Evolutionary conservation across 2,797 vertebrate genomes (phyloP), one percentile per base, ranked within the genome.

Genomic region (Epinephelus awoara): DNA sequence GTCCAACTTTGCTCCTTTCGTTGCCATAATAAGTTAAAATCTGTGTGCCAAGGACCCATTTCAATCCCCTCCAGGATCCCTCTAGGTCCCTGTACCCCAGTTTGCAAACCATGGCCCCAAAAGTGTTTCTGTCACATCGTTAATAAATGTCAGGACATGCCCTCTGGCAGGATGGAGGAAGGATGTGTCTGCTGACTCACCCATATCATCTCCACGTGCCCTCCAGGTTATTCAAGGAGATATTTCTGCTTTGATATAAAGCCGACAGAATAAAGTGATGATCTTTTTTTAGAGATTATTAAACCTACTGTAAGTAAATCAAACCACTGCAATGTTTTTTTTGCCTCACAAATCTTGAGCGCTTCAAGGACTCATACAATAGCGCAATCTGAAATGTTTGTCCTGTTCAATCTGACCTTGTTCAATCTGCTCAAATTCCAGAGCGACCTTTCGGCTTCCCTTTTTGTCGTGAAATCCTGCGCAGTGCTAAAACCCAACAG

Each of bases 141-240:
- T 75, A 38, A 69, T 69, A 64, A 75, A 83, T 69, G 70, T 88
- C 68, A 71, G 77, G 77, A 89, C 51, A 11, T 72, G 84, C 74
- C 84, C 72, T 88, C 64, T 49, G 59, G 83, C 86, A 80, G 86
- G 82, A 89, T 56, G 52, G 69, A 92, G 88, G 91, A 89, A 89
- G 92, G 91, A 93, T 85, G 88, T 77, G 62, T 79, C 72, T 87
- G 89, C 89, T 90, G 90, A 93, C 78, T 90, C 85, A 59, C 19
- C 66, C 58, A 3, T 75, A 67, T 86, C 79, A 67, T 72, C 80
- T 75, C 47, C 56, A 61, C 50, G 75, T 38, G 57, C 55, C 23
- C 66, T 44, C 19, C 65, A 79, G 79, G 55, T 79, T 76, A 83
- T 90, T 51, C 40, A 12, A 81, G 66, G 63, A 58, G 64, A 57